Conservation (phyloP, 2,888 invertebrate genomes). For the Drosophila infuscata region DNA sequence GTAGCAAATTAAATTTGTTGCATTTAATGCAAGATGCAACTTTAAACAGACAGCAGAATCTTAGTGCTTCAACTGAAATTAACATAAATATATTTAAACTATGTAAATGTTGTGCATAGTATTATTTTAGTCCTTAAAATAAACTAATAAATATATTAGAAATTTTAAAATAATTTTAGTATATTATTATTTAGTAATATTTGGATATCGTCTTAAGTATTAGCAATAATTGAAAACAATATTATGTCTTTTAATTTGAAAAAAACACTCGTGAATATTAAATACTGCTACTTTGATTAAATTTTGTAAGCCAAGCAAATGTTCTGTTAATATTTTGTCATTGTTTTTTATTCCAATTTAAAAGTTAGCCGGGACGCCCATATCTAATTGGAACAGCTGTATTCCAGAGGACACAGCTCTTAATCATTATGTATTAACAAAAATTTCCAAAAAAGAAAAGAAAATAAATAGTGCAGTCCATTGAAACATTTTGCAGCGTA, state of each 20-base stretch:
- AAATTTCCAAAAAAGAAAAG: neutral
- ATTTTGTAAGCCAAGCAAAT: neutral
- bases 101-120: neutral
- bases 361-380: neutral
- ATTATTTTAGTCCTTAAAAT: neutral
- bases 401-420: neutral
- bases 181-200: neutral
- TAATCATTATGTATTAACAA: neutral
- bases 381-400: neutral
- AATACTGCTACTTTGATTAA: neutral
- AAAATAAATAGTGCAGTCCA: neutral
- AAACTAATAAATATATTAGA: neutral
- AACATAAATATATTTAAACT: neutral
- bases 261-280: neutral
- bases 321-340: neutral
- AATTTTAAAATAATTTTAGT: too few relatives aligned
- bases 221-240: neutral
- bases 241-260: neutral
- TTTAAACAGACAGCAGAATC: neutral
- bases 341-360: too few relatives aligned
- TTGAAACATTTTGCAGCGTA: neutral
- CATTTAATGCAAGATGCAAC: constrained; percentile 4
- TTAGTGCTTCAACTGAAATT: neutral
- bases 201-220: neutral
- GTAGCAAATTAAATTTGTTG: constrained; percentile 32